A percentile compares a stretch with the other conserved stretches of the same genome.
Conservation (phyloP, 2,113 vertebrate genomes). For the Pyxicephalus adspersus region DNA sequence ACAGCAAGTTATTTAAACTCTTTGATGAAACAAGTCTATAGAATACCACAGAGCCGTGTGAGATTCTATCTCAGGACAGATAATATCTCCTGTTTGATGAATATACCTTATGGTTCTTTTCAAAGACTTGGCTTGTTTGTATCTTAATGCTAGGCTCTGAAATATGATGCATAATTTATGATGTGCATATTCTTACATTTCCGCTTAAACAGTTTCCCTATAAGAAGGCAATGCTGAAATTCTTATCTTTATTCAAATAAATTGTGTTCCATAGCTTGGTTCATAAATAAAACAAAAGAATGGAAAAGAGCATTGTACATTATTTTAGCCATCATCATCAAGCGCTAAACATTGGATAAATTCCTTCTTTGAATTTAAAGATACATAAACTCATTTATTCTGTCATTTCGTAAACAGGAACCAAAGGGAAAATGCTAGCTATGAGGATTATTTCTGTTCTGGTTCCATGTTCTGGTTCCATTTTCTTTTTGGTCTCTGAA, state of each 20-base stretch:
- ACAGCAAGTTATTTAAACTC: constrained; percentile 35
- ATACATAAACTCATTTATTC: not conserved
- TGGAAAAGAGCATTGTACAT: constrained; percentile 38
- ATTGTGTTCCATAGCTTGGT: constrained; percentile 39
- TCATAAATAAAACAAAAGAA: constrained; percentile 48
- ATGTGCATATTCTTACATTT: constrained; percentile 46
- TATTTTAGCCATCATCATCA: constrained; percentile 40
- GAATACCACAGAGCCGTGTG: constrained; percentile 35
- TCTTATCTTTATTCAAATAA: constrained; percentile 45
- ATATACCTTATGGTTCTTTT: constrained; percentile 49
- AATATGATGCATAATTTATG: constrained; percentile 49
- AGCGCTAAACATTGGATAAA: constrained; percentile 21
- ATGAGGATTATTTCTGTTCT: no score
- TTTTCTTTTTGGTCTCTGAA: no score
- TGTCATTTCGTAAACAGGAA: no score
- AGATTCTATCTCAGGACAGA: constrained; percentile 28
- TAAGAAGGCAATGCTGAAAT: constrained; percentile 42
- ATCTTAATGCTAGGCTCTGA: constrained; percentile 38
- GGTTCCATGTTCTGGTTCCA: no score
- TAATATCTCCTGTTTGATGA: constrained; percentile 44
- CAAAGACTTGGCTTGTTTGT: constrained; percentile 39
- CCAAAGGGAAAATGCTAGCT: no score
- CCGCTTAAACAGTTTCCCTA: constrained; percentile 32
- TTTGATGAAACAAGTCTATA: constrained; percentile 35
- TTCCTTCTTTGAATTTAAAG: no score